phyloP scores from a whole-genome alignment of 2,888 invertebrate species.

The Hydriomena furcata region DNA sequence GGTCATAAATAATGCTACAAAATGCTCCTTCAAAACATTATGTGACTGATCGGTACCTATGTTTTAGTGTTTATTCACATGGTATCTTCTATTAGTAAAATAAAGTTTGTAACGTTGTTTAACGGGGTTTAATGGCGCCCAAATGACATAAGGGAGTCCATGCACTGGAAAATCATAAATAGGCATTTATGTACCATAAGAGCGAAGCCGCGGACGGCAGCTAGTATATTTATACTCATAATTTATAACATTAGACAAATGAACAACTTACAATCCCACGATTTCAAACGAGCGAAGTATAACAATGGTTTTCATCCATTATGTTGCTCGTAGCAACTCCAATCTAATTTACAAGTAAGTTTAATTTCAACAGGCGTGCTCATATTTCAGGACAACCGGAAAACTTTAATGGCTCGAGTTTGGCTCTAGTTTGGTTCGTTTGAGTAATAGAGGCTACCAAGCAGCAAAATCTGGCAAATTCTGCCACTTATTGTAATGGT shows the following conservation, averaged over 20 bases:
- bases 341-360: constrained; percentile 39
- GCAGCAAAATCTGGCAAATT: constrained; percentile 60
- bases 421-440: constrained; percentile 56
- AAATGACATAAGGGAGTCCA: too few species aligned
- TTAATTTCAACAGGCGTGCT: constrained; percentile 51
- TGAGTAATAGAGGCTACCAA: constrained; percentile 61
- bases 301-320: constrained; percentile 32
- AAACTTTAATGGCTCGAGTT: constrained; percentile 35
- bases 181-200: too few species aligned
- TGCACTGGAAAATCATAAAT: too few species aligned
- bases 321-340: constrained; percentile 29
- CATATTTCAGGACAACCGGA: constrained; percentile 54
- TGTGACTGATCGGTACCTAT: too few species aligned
- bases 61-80: neutral
- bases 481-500: constrained; percentile 54
- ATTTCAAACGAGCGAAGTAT: constrained; percentile 20
- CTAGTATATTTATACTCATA: constrained; percentile 15
- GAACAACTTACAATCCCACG: constrained; percentile 19
- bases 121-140: too few species aligned
- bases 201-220: too few species aligned
- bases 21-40: too few species aligned
- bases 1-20: neutral
- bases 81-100: neutral
- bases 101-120: too few species aligned
- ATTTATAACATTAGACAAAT: constrained; percentile 18